These are phyloP conservation scores for Microctonus hyperodae DNA, from an alignment of 2,888 invertebrate species.

Conservation along the genomic window DNA sequence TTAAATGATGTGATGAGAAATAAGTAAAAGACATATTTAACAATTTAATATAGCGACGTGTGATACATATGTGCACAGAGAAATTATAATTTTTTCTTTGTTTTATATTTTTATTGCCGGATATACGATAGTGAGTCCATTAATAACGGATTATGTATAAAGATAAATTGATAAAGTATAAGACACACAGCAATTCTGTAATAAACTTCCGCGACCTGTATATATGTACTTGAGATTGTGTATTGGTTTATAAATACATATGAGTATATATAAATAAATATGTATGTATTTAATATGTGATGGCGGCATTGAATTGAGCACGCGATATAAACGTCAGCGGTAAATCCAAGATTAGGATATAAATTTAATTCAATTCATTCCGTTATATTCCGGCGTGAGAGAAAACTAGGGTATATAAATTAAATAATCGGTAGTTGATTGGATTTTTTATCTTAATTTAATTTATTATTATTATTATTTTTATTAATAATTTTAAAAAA, in stretches of 20 bases:
- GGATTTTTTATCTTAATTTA: background rate
- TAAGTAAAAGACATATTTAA: no score
- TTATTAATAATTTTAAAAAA: background rate
- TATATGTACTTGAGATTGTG: background rate
- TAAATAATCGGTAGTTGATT: background rate
- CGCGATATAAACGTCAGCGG: conserved; percentile 24
- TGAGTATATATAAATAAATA: no score
- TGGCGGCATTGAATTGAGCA: conserved; percentile 19
- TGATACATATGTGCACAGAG: no score
- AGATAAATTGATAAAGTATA: conserved; percentile 1
- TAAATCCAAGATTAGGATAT: conserved; percentile 32
- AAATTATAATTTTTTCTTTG: no score
- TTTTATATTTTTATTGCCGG: background rate
- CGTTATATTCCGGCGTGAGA: conserved; percentile 17
- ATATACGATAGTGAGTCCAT: background rate
- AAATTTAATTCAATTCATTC: conserved; percentile 31
- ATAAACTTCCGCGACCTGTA: background rate
- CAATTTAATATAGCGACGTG: no score
- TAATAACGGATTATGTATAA: conserved; percentile 10
- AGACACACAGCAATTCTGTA: background rate
- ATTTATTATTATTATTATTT: background rate
- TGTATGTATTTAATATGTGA: background rate
- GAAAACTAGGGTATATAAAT: conserved; percentile 7
- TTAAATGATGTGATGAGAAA: no score
- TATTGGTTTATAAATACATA: background rate